Evolutionary conservation across 2,797 vertebrate genomes (phyloP).

Genomic region (Discoglossus pictus): DNA sequence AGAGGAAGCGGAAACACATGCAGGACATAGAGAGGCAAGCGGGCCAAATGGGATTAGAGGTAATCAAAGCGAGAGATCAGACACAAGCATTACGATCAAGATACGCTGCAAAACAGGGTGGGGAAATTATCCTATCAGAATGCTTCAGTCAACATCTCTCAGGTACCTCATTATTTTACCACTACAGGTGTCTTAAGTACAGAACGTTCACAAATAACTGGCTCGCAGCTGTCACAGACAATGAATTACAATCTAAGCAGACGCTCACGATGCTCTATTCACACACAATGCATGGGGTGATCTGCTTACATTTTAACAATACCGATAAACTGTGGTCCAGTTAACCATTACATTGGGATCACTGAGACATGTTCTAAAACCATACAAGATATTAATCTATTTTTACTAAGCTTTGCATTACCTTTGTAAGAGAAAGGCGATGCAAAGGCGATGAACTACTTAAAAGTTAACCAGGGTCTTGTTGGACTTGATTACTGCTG

Average conservation of each 20-base stretch:
- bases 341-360: no score
- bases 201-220: neutral
- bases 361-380: no score
- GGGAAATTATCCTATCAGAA: constrained; percentile 3
- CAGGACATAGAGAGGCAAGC: constrained; percentile 22
- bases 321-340: no score
- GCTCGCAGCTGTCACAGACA: neutral
- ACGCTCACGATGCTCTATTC: neutral
- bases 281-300: neutral
- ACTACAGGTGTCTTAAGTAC: constrained; percentile 7
- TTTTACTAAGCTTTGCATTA: no score
- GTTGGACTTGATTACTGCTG: no score
- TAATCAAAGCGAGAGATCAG: constrained; percentile 24
- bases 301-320: neutral
- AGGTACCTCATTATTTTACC: constrained; percentile 26
- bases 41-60: constrained; percentile 33
- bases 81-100: constrained; percentile 14
- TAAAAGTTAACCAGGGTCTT: no score
- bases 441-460: no score
- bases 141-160: neutral
- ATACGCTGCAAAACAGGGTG: neutral
- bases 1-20: constrained; percentile 37
- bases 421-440: no score
- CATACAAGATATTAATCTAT: no score
- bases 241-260: constrained; percentile 1